Evolutionary conservation across 2,797 vertebrate genomes (phyloP).

Genomic region (Peromyscus nudipes): DNA sequence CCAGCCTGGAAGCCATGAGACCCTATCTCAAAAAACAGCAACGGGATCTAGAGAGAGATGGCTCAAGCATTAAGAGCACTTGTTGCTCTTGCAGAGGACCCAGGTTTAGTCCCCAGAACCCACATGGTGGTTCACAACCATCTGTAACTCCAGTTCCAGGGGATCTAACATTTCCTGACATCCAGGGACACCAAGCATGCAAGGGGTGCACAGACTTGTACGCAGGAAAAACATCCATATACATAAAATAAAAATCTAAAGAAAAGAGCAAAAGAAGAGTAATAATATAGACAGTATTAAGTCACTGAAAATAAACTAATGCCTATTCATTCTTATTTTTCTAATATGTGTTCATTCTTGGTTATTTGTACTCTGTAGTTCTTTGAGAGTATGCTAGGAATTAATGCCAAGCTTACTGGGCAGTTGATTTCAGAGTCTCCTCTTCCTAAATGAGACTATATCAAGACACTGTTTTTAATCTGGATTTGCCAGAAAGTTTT

Average conservation of each 20-base stretch:
- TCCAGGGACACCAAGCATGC: background rate
- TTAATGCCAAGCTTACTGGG: background rate
- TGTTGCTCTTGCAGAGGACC: background rate
- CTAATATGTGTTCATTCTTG: slow-evolving; percentile 48
- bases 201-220: background rate
- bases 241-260: background rate
- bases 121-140: background rate
- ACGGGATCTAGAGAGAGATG: background rate
- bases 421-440: background rate
- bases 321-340: slow-evolving; percentile 32
- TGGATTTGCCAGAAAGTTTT: slow-evolving; percentile 56
- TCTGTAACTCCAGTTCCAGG: background rate
- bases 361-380: background rate
- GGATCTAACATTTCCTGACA: background rate
- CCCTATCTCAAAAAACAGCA: background rate
- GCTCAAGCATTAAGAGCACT: background rate
- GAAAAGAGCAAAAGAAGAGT: background rate
- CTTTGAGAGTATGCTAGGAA: slow-evolving; percentile 2
- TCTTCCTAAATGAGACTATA: background rate
- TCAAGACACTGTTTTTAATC: slow-evolving; percentile 1
- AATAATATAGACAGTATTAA: background rate
- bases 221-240: background rate
- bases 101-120: background rate
- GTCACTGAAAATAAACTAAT: background rate
- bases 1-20: background rate